These are phyloP conservation scores for Venturia canescens DNA, from an alignment of 1,140 invertebrate genomes.

Conservation along the genomic window DNA sequence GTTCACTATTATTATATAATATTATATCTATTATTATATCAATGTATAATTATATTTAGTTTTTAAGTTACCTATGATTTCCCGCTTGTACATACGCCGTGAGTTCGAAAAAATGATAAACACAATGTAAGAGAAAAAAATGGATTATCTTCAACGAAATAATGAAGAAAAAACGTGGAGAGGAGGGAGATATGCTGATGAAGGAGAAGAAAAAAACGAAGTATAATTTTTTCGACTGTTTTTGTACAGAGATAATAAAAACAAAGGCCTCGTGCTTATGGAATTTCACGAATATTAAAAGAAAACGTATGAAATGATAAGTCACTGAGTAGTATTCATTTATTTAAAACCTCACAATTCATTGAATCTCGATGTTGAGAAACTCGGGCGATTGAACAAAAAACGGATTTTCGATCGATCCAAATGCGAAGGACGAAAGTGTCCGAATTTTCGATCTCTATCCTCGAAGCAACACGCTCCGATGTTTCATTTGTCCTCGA, in stretches of 20 bases:
- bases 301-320: constrained; percentile 29
- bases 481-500: not conserved
- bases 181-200: not conserved
- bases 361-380: not conserved
- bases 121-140: constrained; percentile 60
- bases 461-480: not conserved
- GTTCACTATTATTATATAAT: constrained; percentile 65
- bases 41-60: constrained; percentile 77
- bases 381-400: not conserved
- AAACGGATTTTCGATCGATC: too few species aligned
- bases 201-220: constrained; percentile 59
- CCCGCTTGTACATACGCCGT: constrained; percentile 76
- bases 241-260: constrained; percentile 78
- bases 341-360: not conserved
- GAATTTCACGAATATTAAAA: constrained; percentile 75
- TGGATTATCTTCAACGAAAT: constrained; percentile 71
- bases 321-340: not conserved
- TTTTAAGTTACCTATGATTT: constrained; percentile 73
- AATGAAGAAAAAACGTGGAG: constrained; percentile 60
- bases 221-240: constrained; percentile 77
- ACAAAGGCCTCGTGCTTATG: constrained; percentile 77
- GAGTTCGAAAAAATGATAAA: constrained; percentile 69
- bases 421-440: not conserved
- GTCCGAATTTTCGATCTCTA: not conserved
- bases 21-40: constrained; percentile 64